Evolutionary conservation across 2,797 vertebrate genomes (phyloP), one percentile per base, ranked within the genome.

Genomic region (Pelochelys cantorii): DNA sequence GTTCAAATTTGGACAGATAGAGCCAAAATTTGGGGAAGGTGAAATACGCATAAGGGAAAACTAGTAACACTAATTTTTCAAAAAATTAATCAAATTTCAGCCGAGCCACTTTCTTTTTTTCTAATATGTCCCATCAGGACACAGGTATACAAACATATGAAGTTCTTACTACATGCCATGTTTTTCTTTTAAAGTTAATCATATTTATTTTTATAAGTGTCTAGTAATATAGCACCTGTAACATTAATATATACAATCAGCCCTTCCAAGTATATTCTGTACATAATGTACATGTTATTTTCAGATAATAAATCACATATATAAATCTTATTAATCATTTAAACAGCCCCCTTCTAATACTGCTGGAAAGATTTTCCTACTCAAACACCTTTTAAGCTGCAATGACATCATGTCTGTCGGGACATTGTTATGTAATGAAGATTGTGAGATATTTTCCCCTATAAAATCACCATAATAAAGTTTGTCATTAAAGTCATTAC

Each of bases 331-430:
- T 95, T 96, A 96, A 97, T 97, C 93, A 95, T 95, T 97, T 97
- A 97, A 95, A 81, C 95, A 96, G 94, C 71, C 79, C 74, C 75
- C 90, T 91, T 94, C 93, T 97, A 97, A 96, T 87, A 93, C 86
- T 74, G 55, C 88, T 86, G 90, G 96, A 98, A 96, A 86, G 87
- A 82, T 96, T 97, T 98, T 97, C 95, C 96, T 96, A 95, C 90
- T 97, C 94, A 96, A 96, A 97, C 96, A 97, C 95, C 94, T 96
- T 97, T 96, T 85, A 97, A 97, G 96, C 94, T 2, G 7, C 85
- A 91, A 95, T 98, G 97, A 98, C 95, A 93, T 98, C 97, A 97
- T 93, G 96, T 98, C 97, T 98, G 93, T 96, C 0, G n/a, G 86
- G 95, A 93, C 90, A 94, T 90, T 96, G 95, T 96, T 95, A 90